Base-by-base conservation (phyloP, 1,140 invertebrate species). In the Galleria mellonella region DNA sequence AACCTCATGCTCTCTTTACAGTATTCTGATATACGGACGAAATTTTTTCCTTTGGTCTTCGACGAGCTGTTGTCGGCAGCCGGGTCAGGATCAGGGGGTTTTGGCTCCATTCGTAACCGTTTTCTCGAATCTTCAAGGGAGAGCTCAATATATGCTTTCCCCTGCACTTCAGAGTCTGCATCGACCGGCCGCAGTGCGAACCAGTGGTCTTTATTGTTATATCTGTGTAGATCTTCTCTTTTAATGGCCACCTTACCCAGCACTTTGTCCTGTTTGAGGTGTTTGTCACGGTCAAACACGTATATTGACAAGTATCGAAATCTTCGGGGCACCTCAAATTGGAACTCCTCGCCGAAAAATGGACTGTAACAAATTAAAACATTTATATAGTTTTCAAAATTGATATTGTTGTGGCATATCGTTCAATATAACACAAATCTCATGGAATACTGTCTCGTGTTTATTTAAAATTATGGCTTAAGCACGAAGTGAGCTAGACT, bases 121-220 rank as follows among this genome's bases (percentile, higher is more conserved):
- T 83, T 83, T 45, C 73, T 72, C 11, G 78, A 77, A 31, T 78
- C 78, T 43, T 85, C 73, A 35, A 81, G 66, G 9, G 76, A 83
- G 35, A 94, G 89, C 64, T 93, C 92, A 47, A 95, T 90, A 61
- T 94, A 92, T 29, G 90, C 92, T 85, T 94, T 93, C 36, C 92
- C 95, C 87, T 97, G 94, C 13, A 97, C 95, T 84, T 97, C 95
- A 2, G 93, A 93, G 72, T 96, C 94, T 1, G 93, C 92, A 82
- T 96, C 94, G 17, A 96, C 93, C 12, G 93, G 91, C 52, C 91
- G 88, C 59, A 97, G 87, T 13, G 93, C 91, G 75, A 97, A 96
- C 96, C 96, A 97, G 72, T 96, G 94, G 71, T 97, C 96, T 68
- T 95, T 96, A 54, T 93, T 93, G 82, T 96, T 94, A 86, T 96